These are phyloP conservation scores for Camelus dromedarius DNA, from an alignment of 2,113 vertebrate species.

Conservation along the genomic window DNA sequence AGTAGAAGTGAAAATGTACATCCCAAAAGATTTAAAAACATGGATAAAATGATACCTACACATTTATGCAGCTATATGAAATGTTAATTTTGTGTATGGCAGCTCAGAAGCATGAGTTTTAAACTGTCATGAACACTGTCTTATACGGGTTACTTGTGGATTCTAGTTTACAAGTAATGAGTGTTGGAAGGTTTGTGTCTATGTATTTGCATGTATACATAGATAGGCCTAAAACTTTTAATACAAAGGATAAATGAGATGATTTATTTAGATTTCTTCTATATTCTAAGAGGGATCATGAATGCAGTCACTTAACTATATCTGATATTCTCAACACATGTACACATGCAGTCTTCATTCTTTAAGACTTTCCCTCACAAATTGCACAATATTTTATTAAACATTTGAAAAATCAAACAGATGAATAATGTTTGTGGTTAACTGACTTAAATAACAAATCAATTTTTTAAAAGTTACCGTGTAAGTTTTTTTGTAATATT, in stretches of 20 bases:
- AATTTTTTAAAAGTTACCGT: not conserved
- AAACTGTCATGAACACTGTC: not conserved
- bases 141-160: not conserved
- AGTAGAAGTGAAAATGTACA: not conserved
- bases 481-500: not conserved
- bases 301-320: not conserved
- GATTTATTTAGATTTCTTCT: not conserved
- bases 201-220: not conserved
- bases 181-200: not conserved
- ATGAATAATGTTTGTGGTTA: not conserved
- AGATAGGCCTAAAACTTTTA: not conserved
- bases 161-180: not conserved
- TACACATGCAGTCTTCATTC: not conserved
- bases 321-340: not conserved
- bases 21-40: not conserved
- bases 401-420: not conserved
- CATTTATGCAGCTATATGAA: not conserved
- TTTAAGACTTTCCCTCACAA: not conserved
- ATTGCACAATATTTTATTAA: not conserved
- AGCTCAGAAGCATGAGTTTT: not conserved
- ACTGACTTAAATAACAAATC: not conserved
- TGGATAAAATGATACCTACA: not conserved
- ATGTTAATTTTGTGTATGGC: not conserved
- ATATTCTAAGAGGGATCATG: not conserved
- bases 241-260: not conserved